Base-by-base conservation (phyloP, 2,797 vertebrate species). In the Sciaenops ocellatus region DNA sequence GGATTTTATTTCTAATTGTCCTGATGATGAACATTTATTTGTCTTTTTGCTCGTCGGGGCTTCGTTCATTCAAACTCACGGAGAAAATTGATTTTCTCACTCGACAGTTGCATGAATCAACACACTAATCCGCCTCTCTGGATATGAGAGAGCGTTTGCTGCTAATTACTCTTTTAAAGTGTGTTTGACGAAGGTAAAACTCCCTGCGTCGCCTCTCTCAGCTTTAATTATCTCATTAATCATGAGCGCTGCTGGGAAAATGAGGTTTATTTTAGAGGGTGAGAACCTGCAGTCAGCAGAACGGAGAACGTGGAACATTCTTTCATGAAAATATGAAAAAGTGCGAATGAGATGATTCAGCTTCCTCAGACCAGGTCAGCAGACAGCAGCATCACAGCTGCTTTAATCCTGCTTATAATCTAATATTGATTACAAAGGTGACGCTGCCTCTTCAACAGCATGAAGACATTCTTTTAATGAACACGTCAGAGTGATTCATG, bases 211-310 rank as follows among this genome's bases (percentile, higher is more conserved):
- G 1, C 22, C 71, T 75, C 75, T 60, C 73, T 18, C 5, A 1
- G 51, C 68, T 22, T n/a, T 73, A 79, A 85, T 87, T 59, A 87
- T 72, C 65, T 65, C 83, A 84, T 89, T 75, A 79, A 87, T 80
- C 80, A 76, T 4, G 4, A 54, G 57, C 2, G 48, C 62, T 59
- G 38, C 41, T 48, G 69, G 60, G 44, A 65, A 70, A 62, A 18
- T 5, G 3, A 12, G 18, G 7, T 69, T 54, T 52, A 42, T 30
- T 26, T 30, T 12, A 26, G 22, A 47, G 8, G 17, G 10, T 41
- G 57, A 34, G 63, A 68, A 64, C 41, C 76, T 72, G 62, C 68
- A 69, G 66, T 47, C 30, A 11, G 28, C 28, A 30, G 22, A 44
- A 24, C 41, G 9, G 22, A 61, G 59, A 34, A 65, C 30, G 1